A percentile compares a stretch with the other conserved stretches of the same genome.
These are phyloP conservation scores for Zaprionus obscuricornis DNA, from an alignment of 2,888 invertebrate genomes.

Conservation along the genomic window DNA sequence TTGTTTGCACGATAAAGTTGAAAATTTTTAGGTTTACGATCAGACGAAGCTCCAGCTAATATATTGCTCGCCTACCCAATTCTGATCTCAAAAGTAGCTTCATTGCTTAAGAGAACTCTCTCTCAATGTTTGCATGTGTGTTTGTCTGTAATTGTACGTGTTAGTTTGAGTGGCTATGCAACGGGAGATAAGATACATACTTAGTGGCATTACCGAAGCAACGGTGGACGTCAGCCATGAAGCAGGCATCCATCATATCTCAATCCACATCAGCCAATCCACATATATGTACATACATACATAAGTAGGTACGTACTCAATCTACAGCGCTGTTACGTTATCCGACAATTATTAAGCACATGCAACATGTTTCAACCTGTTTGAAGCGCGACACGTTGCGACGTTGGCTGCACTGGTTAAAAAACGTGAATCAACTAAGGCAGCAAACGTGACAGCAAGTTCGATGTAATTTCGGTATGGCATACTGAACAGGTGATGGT, in stretches of 20 bases:
- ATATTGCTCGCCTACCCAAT: constrained; percentile 29
- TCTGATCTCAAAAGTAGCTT: constrained; percentile 43
- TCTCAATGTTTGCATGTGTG: not conserved
- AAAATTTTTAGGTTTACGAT: constrained; percentile 23
- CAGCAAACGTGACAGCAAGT: constrained; percentile 67
- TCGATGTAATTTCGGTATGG: constrained; percentile 59
- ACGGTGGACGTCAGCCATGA: constrained; percentile 28
- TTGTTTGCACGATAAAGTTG: constrained; percentile 15
- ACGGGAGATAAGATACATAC: constrained; percentile 60
- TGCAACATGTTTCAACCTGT: constrained; percentile 58
- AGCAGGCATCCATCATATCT: not conserved
- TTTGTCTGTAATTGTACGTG: constrained; percentile 9
- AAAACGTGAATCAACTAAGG: constrained; percentile 60
- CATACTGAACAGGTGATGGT: constrained; percentile 60
- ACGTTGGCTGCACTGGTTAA: constrained; percentile 42
- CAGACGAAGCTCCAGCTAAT: constrained; percentile 4
- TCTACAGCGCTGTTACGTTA: constrained; percentile 24
- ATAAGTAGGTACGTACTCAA: not conserved
- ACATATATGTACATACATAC: constrained; percentile 32
- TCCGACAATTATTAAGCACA: not conserved
- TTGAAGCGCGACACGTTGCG: constrained; percentile 49
- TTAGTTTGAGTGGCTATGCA: constrained; percentile 37
- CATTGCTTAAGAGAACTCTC: not conserved
- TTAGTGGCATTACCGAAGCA: constrained; percentile 49
- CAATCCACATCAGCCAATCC: not conserved